Conservation (phyloP, 2,797 vertebrate genomes). For the Bryconaethiops microstoma region DNA sequence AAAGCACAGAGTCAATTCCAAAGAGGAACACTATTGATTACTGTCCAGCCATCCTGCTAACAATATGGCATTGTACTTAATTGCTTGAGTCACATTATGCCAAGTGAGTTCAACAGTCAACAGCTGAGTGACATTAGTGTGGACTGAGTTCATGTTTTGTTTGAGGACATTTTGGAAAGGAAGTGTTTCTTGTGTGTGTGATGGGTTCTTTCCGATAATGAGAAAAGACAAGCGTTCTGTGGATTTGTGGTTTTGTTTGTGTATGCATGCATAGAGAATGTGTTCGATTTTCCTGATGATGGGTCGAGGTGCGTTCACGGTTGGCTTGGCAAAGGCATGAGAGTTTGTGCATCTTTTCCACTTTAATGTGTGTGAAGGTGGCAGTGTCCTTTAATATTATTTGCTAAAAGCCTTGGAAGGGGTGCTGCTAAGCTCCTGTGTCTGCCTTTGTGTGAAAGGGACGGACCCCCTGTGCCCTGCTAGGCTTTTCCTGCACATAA, state of each 20-base stretch:
- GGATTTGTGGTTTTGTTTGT: background rate
- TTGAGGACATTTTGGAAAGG: background rate
- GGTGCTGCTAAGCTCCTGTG: conserved; percentile 67
- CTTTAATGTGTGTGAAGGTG: background rate
- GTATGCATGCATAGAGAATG: background rate
- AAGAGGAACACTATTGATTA: conserved; percentile 34
- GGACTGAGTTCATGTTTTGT: background rate
- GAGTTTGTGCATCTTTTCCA: background rate
- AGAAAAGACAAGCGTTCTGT: background rate
- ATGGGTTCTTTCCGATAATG: too few relatives aligned
- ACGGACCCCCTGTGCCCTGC: conserved; percentile 65
- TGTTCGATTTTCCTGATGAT: background rate
- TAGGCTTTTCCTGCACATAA: conserved; percentile 66
- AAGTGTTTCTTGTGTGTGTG: background rate
- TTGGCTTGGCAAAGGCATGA: background rate
- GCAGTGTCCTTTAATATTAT: conserved; percentile 36
- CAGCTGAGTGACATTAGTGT: background rate
- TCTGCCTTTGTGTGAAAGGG: conserved; percentile 69
- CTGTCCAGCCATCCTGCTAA: conserved; percentile 3
- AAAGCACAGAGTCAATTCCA: conserved; percentile 23
- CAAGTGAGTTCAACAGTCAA: conserved; percentile 17
- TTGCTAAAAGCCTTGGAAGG: conserved; percentile 61
- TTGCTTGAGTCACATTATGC: conserved; percentile 30
- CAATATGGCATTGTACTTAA: conserved; percentile 31
- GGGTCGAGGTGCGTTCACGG: background rate